Base-by-base conservation (phyloP, 1,140 invertebrate species). In the Meloidogyne hapla region DNA sequence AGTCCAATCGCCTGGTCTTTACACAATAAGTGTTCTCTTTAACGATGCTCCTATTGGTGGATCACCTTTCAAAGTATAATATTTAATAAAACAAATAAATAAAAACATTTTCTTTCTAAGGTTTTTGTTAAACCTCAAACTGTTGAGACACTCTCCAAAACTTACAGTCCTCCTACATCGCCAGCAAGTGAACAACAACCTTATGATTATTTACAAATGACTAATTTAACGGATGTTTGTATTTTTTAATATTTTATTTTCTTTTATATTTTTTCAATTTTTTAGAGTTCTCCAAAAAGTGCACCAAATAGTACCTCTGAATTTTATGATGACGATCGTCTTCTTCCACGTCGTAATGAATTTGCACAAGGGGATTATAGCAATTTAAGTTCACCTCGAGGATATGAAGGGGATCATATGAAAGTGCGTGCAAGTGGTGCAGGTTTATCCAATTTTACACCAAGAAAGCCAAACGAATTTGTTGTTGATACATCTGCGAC, bases 401-500 rank as follows among this genome's bases (percentile, higher is more conserved):
- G 28, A n/a, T 40, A 56, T 64, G 21, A 12, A 21, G 21, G 70
- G 21, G 70, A 79, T 72, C 40, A 66, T 18, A 8, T 40, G 13
- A 28, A 28, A 33, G 78, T 75, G n/a, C 38, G 40, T 18, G 77
- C 81, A 69, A 40, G 40, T 25, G 82, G 77, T 15, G 8, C 62
- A 28, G 78, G 78, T 5, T 73, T 79, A 6, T 33, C 33, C 21
- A 45, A 64, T 33, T 81, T 83, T 68, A 28, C 48, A 4, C 76
- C 81, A 23, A 82, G 70, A 21, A 25, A 69, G 26, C 10, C 67
- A 18, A 72, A 78, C 12, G 28, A 42, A 3, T 81, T 81, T 48
- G 48, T 26, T 26, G 69, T 83, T 18, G 74, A 81, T 66, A 80
- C 81, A 12, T 66, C 70, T 25, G 77, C 69, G 25, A 81, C 86